Percentiles rank a stretch among this genome's conserved stretches.
phyloP scores from a whole-genome alignment of 2,888 invertebrate genomes.

The Rhamphomyia laevipes region DNA sequence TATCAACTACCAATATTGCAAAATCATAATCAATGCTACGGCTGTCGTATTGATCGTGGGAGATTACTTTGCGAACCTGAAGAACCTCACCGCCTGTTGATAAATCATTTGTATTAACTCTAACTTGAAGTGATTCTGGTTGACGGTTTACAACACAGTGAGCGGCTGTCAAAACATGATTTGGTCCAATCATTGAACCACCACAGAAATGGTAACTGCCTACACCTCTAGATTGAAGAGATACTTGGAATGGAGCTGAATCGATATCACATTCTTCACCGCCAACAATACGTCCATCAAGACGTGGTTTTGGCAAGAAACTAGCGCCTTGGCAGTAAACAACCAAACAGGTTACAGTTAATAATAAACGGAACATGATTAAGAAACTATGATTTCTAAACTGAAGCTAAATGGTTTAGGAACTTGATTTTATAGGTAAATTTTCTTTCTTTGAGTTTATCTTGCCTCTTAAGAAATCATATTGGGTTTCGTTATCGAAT shows the following conservation, averaged over 20 bases:
- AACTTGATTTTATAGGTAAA: too few relatives aligned
- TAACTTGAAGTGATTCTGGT: neutral
- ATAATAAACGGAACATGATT: too few relatives aligned
- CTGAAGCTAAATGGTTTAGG: too few relatives aligned
- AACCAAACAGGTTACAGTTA: too few relatives aligned
- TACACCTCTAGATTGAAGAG: conserved; percentile 30
- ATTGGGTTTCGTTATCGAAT: too few relatives aligned
- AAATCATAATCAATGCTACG: neutral
- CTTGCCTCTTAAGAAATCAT: too few relatives aligned
- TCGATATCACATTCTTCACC: conserved; percentile 29
- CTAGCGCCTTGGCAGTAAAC: neutral
- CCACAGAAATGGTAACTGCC: conserved; percentile 39
- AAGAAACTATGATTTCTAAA: too few relatives aligned
- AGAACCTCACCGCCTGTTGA: too few relatives aligned
- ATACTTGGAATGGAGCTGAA: conserved; percentile 38
- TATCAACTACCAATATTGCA: conserved; percentile 4
- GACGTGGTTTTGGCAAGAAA: conserved; percentile 13
- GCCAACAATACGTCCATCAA: conserved; percentile 33
- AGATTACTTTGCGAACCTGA: neutral
- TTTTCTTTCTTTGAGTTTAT: too few relatives aligned
- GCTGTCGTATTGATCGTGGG: neutral
- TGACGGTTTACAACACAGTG: neutral
- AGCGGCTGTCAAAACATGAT: neutral
- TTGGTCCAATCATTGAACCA: conserved; percentile 34
- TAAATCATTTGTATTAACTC: neutral